Evolutionary conservation across 2,888 invertebrate species (phyloP).

Genomic region (Chrysolina oricalcia): DNA sequence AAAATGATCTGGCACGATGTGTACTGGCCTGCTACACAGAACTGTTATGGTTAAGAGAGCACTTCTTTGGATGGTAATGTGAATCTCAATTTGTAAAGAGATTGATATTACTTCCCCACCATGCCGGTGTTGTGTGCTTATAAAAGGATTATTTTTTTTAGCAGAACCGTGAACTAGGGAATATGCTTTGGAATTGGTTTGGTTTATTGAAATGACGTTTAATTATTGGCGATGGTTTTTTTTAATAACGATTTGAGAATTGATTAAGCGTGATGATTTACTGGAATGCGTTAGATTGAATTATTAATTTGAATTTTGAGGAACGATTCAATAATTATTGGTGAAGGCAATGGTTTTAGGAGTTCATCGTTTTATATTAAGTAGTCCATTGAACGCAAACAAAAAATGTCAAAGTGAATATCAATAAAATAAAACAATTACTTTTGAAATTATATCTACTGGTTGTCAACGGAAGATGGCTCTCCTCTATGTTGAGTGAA

Average conservation of each 20-base stretch:
- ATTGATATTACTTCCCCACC: slow-evolving; percentile 63
- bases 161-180: slow-evolving; percentile 10
- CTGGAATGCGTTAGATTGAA: neutral
- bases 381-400: too few species aligned
- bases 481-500: too few species aligned
- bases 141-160: slow-evolving; percentile 38
- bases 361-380: too few species aligned
- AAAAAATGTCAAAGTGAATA: too few species aligned
- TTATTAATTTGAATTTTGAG: neutral
- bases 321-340: too few species aligned
- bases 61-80: slow-evolving; percentile 53
- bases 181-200: neutral
- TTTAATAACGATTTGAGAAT: neutral
- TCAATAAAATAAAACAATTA: too few species aligned
- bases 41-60: slow-evolving; percentile 52
- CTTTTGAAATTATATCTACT: too few species aligned
- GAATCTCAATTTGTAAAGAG: slow-evolving; percentile 60
- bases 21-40: slow-evolving; percentile 49
- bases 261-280: neutral
- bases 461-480: too few species aligned
- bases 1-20: slow-evolving; percentile 48
- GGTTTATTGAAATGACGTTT: slow-evolving; percentile 7
- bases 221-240: slow-evolving; percentile 15
- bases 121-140: slow-evolving; percentile 41
- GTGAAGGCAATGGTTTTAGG: too few species aligned